Percentiles rank a stretch among this genome's conserved stretches.
Evolutionary conservation across 1,140 invertebrate genomes (phyloP).

Genomic region (Brachionus angularis): DNA sequence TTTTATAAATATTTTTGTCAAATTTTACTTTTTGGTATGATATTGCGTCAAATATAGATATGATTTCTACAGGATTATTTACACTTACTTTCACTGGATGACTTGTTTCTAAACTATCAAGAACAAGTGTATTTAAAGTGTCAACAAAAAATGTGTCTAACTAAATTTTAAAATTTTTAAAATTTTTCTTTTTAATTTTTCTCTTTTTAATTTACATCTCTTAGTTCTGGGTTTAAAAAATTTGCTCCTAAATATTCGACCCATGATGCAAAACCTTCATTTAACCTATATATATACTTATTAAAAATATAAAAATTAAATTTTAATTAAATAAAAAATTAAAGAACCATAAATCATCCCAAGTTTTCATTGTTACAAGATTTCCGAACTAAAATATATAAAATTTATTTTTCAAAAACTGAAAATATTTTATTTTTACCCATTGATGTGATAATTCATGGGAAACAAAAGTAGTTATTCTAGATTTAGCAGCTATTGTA

Average conservation of each 20-base stretch:
- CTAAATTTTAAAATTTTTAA: slow-evolving; percentile 61
- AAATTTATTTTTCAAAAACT: too few relatives aligned
- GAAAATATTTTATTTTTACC: too few relatives aligned
- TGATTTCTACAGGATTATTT: slow-evolving; percentile 55
- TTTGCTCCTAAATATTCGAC: slow-evolving; percentile 58
- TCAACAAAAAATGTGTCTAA: slow-evolving; percentile 52
- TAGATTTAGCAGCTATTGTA: slow-evolving; percentile 67
- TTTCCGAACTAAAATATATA: slow-evolving; percentile 45
- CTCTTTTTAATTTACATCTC: slow-evolving; percentile 58
- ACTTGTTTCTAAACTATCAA: slow-evolving; percentile 50
- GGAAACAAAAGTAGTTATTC: slow-evolving; percentile 70
- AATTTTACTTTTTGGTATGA: slow-evolving; percentile 57
- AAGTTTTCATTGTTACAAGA: slow-evolving; percentile 51
- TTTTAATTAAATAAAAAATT: too few relatives aligned
- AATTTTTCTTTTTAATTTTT: neutral
- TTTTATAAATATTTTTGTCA: neutral
- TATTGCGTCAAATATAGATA: slow-evolving; percentile 60
- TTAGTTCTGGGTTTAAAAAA: slow-evolving; percentile 18
- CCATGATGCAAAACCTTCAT: slow-evolving; percentile 59
- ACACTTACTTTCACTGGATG: slow-evolving; percentile 59
- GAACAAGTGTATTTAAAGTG: neutral
- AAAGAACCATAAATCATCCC: slow-evolving; percentile 60
- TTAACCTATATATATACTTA: too few relatives aligned
- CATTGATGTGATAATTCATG: slow-evolving; percentile 76
- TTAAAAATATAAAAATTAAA: too few relatives aligned